A percentile compares a stretch with the other conserved stretches of the same genome.
These are phyloP conservation scores for Hypomecis punctinalis DNA, from an alignment of 2,888 invertebrate genomes.

Conservation along the genomic window DNA sequence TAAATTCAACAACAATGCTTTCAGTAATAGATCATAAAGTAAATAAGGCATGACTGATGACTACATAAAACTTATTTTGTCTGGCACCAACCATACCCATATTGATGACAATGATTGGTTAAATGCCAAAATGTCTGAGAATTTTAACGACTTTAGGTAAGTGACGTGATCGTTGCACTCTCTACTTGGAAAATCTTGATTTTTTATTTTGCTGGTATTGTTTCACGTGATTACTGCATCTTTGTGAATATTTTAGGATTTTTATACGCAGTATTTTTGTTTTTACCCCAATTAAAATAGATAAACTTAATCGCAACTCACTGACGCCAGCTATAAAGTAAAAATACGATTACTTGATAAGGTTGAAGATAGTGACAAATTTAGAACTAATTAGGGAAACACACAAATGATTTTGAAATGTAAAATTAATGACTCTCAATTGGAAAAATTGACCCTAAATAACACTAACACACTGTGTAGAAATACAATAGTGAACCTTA, in stretches of 20 bases:
- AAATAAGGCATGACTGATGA: slow-evolving; percentile 23
- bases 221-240: slow-evolving; percentile 2
- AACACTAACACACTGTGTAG: no score
- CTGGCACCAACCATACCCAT: slow-evolving; percentile 32
- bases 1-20: background rate
- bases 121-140: slow-evolving; percentile 62
- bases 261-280: background rate
- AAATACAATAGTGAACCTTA: background rate
- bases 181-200: slow-evolving; percentile 14
- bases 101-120: slow-evolving; percentile 54
- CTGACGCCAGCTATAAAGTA: background rate
- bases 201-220: slow-evolving; percentile 1
- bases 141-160: slow-evolving; percentile 55
- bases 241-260: background rate
- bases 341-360: no score
- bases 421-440: no score
- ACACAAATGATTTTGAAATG: no score
- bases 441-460: no score
- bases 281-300: background rate
- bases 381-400: no score
- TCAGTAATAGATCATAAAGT: slow-evolving; percentile 12
- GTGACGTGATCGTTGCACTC: slow-evolving; percentile 36
- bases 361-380: background rate
- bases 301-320: background rate
- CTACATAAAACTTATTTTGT: slow-evolving; percentile 35